A percentile compares a stretch with the other conserved stretches of the same genome.
Evolutionary conservation across 2,888 invertebrate genomes (phyloP).

Genomic region (Hermaeophaga mercurialis): DNA sequence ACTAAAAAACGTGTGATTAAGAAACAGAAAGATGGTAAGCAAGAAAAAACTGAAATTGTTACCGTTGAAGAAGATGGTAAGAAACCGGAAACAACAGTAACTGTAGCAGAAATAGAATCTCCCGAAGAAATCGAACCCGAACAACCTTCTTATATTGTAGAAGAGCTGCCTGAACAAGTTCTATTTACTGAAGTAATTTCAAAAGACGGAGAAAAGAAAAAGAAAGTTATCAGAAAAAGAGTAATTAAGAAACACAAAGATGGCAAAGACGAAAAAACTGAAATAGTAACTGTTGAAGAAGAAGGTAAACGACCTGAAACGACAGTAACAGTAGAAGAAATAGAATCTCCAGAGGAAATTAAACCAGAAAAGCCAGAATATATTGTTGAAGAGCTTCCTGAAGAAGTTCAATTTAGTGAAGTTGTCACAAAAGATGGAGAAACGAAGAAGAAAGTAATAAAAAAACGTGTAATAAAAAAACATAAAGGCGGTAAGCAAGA

Average conservation of each 20-base stretch:
- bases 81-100: slow-evolving; percentile 45
- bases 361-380: slow-evolving; percentile 40
- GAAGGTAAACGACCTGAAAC: slow-evolving; percentile 46
- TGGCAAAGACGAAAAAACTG: slow-evolving; percentile 52
- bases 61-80: slow-evolving; percentile 46
- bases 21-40: slow-evolving; percentile 48
- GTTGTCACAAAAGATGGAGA: slow-evolving; percentile 4
- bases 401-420: slow-evolving; percentile 26
- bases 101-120: slow-evolving; percentile 43
- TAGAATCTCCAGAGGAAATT: slow-evolving; percentile 46
- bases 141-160: slow-evolving; percentile 25
- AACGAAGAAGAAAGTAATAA: slow-evolving; percentile 49
- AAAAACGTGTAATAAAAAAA: slow-evolving; percentile 51
- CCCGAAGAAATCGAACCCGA: slow-evolving; percentile 38
- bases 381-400: slow-evolving; percentile 39
- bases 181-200: slow-evolving; percentile 45
- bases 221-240: slow-evolving; percentile 57
- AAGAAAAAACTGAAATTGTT: slow-evolving; percentile 54
- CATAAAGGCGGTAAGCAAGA: slow-evolving; percentile 43
- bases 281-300: slow-evolving; percentile 50
- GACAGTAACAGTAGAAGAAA: slow-evolving; percentile 43
- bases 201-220: slow-evolving; percentile 41
- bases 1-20: slow-evolving; percentile 47
- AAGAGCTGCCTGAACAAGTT: slow-evolving; percentile 55
- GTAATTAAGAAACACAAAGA: slow-evolving; percentile 51